phyloP scores from a whole-genome alignment of 2,888 invertebrate species.

The Autographa pulchrina region DNA sequence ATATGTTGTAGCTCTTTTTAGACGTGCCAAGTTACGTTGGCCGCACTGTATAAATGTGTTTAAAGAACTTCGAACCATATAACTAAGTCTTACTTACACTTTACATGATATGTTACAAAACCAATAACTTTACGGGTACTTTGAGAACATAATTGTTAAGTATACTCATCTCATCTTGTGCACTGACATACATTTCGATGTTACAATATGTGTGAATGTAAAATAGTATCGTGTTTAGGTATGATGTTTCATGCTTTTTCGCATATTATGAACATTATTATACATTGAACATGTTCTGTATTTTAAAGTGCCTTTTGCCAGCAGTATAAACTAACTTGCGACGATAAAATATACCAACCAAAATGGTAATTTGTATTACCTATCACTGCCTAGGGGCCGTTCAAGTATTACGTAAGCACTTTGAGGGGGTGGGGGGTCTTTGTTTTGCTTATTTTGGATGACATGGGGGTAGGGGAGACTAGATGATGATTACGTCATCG shows the following conservation, averaged over 20 bases:
- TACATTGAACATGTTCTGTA: not conserved
- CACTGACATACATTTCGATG: conserved; percentile 25
- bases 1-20: no score
- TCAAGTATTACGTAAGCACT: no score
- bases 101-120: conserved; percentile 37
- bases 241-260: not conserved
- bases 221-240: not conserved
- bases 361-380: no score
- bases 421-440: no score
- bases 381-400: no score
- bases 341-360: no score
- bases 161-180: conserved; percentile 25
- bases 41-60: conserved; percentile 13
- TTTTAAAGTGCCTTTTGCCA: no score
- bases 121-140: conserved; percentile 22
- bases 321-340: no score
- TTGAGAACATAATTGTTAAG: conserved; percentile 19
- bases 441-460: no score
- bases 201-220: not conserved
- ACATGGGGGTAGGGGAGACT: no score
- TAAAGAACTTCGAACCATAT: conserved; percentile 16
- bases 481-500: no score
- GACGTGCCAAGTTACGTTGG: no score
- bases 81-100: conserved; percentile 23
- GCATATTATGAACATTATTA: not conserved